A percentile compares a stretch with the other conserved stretches of the same genome.
phyloP scores from a whole-genome alignment of 2,113 vertebrate species.

The Sylvilagus bachmani region DNA sequence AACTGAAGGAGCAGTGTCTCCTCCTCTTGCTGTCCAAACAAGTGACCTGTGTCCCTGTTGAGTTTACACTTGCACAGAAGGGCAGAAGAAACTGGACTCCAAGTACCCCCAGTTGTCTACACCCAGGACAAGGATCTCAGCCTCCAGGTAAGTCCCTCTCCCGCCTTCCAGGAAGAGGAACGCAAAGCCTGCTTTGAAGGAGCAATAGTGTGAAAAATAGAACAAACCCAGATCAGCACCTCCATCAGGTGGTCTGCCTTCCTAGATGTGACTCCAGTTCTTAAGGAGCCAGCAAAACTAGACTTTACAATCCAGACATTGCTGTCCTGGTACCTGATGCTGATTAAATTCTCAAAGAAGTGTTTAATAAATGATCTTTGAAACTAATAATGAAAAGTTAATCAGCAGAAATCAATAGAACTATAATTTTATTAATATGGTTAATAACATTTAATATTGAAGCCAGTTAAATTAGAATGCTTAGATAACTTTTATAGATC shows the following conservation, averaged over 20 bases:
- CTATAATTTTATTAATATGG: constrained; percentile 31
- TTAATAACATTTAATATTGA: constrained; percentile 59
- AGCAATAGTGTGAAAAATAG: neutral
- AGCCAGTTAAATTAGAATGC: constrained; percentile 44
- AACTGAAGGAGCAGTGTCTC: neutral
- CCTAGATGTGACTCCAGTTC: neutral
- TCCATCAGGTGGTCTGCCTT: neutral
- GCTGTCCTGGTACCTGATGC: neutral
- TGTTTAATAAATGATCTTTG: constrained; percentile 30
- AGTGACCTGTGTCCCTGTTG: neutral
- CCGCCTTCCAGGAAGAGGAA: neutral
- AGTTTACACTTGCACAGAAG: neutral
- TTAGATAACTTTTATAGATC: constrained; percentile 43
- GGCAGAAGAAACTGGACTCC: neutral
- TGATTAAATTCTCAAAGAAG: constrained; percentile 50
- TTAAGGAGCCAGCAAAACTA: neutral
- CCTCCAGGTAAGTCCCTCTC: neutral
- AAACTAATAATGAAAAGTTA: constrained; percentile 43
- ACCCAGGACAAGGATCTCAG: neutral
- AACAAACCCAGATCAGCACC: constrained; percentile 9
- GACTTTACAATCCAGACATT: constrained; percentile 38
- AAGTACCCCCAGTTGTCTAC: neutral
- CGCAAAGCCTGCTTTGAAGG: neutral
- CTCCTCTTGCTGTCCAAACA: neutral
- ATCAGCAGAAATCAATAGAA: constrained; percentile 48